A percentile compares a stretch with the other conserved stretches of the same genome.
Conservation (phyloP, 2,888 invertebrate genomes). For the Drosophila gaucha region DNA sequence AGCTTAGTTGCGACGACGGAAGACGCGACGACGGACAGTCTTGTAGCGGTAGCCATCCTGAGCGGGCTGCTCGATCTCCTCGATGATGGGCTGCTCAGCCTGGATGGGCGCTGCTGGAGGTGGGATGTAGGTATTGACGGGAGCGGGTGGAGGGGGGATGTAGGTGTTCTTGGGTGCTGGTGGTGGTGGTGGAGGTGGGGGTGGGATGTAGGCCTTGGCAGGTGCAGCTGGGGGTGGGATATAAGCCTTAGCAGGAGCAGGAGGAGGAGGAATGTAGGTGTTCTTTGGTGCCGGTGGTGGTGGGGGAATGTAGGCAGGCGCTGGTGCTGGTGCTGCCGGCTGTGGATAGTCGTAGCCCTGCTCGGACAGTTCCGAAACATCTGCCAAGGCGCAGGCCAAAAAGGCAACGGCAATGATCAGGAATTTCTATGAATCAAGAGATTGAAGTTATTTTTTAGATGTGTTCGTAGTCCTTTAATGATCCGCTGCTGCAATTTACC, state of each 20-base stretch:
- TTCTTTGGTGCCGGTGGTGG: conserved; percentile 44
- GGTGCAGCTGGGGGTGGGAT: conserved; percentile 51
- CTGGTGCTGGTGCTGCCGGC: conserved; percentile 60
- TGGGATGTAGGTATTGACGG: conserved; percentile 59
- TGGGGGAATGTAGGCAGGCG: conserved; percentile 56
- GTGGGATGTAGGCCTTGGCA: conserved; percentile 40
- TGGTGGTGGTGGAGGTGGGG: conserved; percentile 60
- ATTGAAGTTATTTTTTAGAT: background rate
- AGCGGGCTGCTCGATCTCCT: conserved; percentile 70
- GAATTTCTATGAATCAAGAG: conserved; percentile 54
- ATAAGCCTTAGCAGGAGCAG: conserved; percentile 41
- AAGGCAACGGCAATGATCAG: conserved; percentile 68
- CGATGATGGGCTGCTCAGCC: conserved; percentile 46
- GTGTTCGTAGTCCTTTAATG: conserved; percentile 16
- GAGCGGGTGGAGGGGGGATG: conserved; percentile 64
- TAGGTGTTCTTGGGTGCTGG: conserved; percentile 67
- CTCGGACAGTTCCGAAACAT: conserved; percentile 63
- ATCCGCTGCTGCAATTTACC: conserved; percentile 34
- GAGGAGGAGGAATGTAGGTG: conserved; percentile 57
- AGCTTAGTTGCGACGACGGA: conserved; percentile 69
- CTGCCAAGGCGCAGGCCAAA: conserved; percentile 73
- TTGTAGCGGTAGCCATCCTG: conserved; percentile 74
- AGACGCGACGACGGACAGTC: conserved; percentile 75
- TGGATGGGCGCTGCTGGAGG: conserved; percentile 60
- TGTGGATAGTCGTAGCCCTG: conserved; percentile 71